Conservation (phyloP, 2,888 invertebrate species). For the Ophion obscuratus region DNA sequence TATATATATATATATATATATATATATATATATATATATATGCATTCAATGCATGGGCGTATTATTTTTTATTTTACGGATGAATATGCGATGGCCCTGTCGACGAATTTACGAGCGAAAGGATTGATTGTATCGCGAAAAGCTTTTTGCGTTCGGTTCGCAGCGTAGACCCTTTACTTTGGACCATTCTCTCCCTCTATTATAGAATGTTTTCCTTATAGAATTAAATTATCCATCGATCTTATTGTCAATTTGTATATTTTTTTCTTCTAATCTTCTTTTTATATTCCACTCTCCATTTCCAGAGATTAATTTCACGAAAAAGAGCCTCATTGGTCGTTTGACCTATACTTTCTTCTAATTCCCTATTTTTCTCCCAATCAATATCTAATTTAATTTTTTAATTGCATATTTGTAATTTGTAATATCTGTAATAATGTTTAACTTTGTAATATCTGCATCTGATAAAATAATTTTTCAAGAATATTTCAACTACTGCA, state of each 20-base stretch:
- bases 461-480: no score
- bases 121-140: conserved; percentile 68
- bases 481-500: no score
- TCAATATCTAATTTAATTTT: no score
- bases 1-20: no score
- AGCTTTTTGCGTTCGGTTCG: conserved; percentile 51
- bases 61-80: conserved; percentile 66
- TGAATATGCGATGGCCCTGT: conserved; percentile 54
- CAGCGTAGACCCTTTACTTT: neutral
- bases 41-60: conserved; percentile 47
- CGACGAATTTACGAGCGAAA: conserved; percentile 69
- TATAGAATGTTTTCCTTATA: neutral
- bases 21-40: neutral
- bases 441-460: no score
- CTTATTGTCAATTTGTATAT: neutral
- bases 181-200: neutral
- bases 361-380: no score
- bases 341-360: no score
- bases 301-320: no score
- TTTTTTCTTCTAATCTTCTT: neutral
- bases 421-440: no score
- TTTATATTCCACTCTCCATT: no score
- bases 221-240: neutral
- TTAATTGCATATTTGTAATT: no score
- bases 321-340: no score